Conservation (phyloP, 2,888 invertebrate genomes). For the Spodoptera exigua region DNA sequence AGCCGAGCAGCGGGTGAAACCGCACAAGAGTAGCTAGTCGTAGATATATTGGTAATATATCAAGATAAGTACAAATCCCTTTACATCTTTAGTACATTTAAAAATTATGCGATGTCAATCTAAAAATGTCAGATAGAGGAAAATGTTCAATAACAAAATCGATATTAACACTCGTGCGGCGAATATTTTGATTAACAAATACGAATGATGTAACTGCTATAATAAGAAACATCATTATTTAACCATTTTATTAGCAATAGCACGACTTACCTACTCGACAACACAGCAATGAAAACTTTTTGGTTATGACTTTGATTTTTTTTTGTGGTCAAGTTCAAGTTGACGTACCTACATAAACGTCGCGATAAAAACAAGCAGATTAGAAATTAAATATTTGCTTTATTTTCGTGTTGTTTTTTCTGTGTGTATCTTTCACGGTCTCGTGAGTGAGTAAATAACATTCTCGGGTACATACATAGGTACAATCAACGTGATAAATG, state of each 20-base stretch:
- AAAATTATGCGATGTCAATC: no score
- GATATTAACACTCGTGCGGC: slow-evolving; percentile 22
- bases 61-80: no score
- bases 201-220: slow-evolving; percentile 79
- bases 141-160: slow-evolving; percentile 28
- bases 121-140: slow-evolving; percentile 15
- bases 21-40: no score
- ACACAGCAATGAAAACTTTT: slow-evolving; percentile 65
- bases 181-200: slow-evolving; percentile 61
- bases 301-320: slow-evolving; percentile 64
- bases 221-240: slow-evolving; percentile 75
- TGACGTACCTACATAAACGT: slow-evolving; percentile 39
- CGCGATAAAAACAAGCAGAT: slow-evolving; percentile 46
- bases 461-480: slow-evolving; percentile 13
- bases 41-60: no score
- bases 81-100: no score
- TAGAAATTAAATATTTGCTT: slow-evolving; percentile 54
- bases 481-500: slow-evolving; percentile 11
- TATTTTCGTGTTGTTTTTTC: slow-evolving; percentile 33
- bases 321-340: slow-evolving; percentile 86
- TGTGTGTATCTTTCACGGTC: slow-evolving; percentile 5
- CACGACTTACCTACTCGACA: slow-evolving; percentile 65
- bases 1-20: no score
- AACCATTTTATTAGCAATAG: slow-evolving; percentile 76
- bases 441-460: slow-evolving; percentile 22